Percentiles rank a stretch among this genome's conserved stretches.
Conservation (phyloP, 2,888 invertebrate genomes). For the Noctua janthe region DNA sequence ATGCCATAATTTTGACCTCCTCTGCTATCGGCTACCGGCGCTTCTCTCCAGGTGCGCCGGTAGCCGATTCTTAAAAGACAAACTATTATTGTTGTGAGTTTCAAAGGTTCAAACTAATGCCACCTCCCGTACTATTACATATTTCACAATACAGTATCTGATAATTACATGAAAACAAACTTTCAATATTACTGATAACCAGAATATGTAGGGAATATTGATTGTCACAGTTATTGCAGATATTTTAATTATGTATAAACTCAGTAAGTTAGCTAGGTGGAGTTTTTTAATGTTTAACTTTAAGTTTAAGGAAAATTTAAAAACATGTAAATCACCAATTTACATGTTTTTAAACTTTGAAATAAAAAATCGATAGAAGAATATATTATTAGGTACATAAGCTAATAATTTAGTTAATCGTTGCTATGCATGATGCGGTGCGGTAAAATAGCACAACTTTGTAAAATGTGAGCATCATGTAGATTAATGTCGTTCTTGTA, state of each 20-base stretch:
- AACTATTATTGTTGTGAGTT: neutral
- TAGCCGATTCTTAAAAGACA: neutral
- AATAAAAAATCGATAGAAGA: no score
- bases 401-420: neutral
- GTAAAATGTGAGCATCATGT: constrained; percentile 23
- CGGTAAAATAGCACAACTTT: neutral
- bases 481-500: neutral
- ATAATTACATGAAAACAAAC: constrained; percentile 2
- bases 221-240: neutral
- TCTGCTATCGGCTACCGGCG: neutral
- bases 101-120: neutral
- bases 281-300: constrained; percentile 2
- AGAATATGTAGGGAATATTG: neutral
- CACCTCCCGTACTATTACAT: neutral
- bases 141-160: neutral
- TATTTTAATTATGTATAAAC: neutral
- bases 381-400: neutral
- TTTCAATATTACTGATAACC: constrained; percentile 9
- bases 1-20: neutral
- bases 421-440: neutral
- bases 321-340: neutral
- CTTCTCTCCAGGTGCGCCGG: no score
- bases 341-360: no score
- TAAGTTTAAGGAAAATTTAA: neutral
- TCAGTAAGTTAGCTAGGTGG: neutral